Evolutionary conservation across 1,140 invertebrate species (phyloP), one percentile per base, ranked within the genome.

Genomic region (Dufourea novaeangliae): DNA sequence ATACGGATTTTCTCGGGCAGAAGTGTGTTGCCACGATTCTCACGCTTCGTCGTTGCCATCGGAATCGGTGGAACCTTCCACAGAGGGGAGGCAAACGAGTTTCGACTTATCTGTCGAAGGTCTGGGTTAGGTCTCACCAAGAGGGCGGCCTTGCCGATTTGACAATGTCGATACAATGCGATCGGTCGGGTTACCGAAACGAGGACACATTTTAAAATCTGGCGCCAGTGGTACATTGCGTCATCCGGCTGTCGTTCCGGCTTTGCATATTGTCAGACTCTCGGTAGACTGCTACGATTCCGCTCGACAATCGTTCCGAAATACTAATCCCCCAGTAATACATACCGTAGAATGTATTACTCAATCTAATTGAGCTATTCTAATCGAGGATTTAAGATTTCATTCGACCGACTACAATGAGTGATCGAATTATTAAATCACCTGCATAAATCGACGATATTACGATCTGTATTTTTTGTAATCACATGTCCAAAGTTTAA

Each of bases 31-130:
- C 10, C 17, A 39, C 41, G n/a, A 27, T 64, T 64, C 37, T 25
- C 62, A 46, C 62, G 34, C 12, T 10, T 41, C 39, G 25, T 29
- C 17, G n/a, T 34, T 29, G 32, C 27, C 32, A 59, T 20, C 4
- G 39, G 17, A 27, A 11, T 14, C 11, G 11, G n/a, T 44, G 27
- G 29, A 37, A 17, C 32, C 17, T 61, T 46, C 17, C 4, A 44
- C 57, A 39, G 5, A 39, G 5, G n/a, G 52, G 27, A n/a, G 32
- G 3, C 52, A 46, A 75, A 76, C 66, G 66, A 59, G 66, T 69
- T 62, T 63, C 52, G 37, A 68, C 22, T 80, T 85, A 85, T 80
- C 73, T 74, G 41, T 5, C 73, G 69, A 86, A 84, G 76, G 72
- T 79, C 64, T 74, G 50, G 72, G 62, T 74, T 74, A 67, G 46